phyloP scores from a whole-genome alignment of 2,113 vertebrate species.

The Hemiscyllium ocellatum region DNA sequence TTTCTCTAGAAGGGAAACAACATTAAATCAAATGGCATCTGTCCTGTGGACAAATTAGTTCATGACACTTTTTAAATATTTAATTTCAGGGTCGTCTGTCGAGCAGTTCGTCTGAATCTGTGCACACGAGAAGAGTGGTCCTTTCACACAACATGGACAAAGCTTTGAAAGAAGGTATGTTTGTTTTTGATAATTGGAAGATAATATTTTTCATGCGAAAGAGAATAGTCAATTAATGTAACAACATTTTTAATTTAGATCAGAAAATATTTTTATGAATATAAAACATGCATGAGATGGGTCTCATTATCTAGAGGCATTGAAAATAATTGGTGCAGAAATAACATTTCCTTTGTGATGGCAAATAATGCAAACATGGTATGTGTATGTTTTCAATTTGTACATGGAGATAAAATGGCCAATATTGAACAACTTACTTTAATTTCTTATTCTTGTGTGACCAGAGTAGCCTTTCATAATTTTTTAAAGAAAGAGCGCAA shows the following conservation, averaged over 20 bases:
- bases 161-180: slow-evolving; percentile 89
- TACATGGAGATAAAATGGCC: too few relatives aligned
- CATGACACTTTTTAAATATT: slow-evolving; percentile 28
- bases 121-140: slow-evolving; percentile 75
- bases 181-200: slow-evolving; percentile 21
- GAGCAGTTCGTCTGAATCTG: slow-evolving; percentile 63
- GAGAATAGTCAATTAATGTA: neutral
- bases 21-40: neutral
- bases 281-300: neutral
- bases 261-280: neutral
- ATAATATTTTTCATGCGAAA: neutral
- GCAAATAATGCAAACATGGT: neutral
- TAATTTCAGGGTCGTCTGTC: slow-evolving; percentile 63
- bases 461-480: too few relatives aligned
- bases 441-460: too few relatives aligned
- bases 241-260: neutral
- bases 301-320: neutral
- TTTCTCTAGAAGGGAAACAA: neutral
- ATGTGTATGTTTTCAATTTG: too few relatives aligned
- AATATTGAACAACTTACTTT: too few relatives aligned
- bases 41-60: neutral
- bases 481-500: too few relatives aligned
- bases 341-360: neutral
- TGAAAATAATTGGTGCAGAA: neutral
- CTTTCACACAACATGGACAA: slow-evolving; percentile 97